Evolutionary conservation across 2,888 invertebrate species (phyloP).

Genomic region (Zygogramma bicolorata): DNA sequence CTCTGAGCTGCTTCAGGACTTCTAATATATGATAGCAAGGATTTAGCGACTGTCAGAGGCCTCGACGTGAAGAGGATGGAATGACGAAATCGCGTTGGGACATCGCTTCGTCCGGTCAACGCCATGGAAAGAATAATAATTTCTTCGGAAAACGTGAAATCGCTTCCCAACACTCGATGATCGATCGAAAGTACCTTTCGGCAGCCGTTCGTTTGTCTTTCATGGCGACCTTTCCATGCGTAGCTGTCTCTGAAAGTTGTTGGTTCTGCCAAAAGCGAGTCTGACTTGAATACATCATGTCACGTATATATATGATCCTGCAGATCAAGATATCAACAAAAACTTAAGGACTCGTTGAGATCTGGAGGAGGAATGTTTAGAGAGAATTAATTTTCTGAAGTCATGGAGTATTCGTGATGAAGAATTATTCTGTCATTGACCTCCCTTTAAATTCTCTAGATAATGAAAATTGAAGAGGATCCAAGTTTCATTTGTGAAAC

Average conservation of each 20-base stretch:
- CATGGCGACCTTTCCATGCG: background rate
- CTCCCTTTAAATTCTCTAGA: too few relatives aligned
- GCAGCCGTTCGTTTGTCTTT: background rate
- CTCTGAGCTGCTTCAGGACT: slow-evolving; percentile 43
- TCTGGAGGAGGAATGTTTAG: too few relatives aligned
- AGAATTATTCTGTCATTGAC: too few relatives aligned
- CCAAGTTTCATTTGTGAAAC: too few relatives aligned
- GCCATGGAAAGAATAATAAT: slow-evolving; percentile 40
- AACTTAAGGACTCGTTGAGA: too few relatives aligned
- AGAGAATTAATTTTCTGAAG: too few relatives aligned
- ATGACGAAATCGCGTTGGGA: slow-evolving; percentile 36
- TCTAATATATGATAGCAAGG: slow-evolving; percentile 44
- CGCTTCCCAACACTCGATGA: slow-evolving; percentile 36
- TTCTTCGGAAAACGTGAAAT: slow-evolving; percentile 26
- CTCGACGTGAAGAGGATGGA: slow-evolving; percentile 39
- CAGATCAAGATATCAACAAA: too few relatives aligned
- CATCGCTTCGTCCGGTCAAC: slow-evolving; percentile 34
- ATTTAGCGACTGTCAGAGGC: slow-evolving; percentile 41
- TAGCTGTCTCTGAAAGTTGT: background rate
- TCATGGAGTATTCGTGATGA: too few relatives aligned
- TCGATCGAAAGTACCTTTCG: slow-evolving; percentile 26
- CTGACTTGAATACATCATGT: background rate
- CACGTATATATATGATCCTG: background rate
- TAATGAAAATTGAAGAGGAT: too few relatives aligned
- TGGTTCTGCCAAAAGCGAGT: background rate